Percentiles rank a stretch among this genome's conserved stretches.
These are phyloP conservation scores for Augochlora pura DNA, from an alignment of 1,140 invertebrate genomes.

Conservation along the genomic window DNA sequence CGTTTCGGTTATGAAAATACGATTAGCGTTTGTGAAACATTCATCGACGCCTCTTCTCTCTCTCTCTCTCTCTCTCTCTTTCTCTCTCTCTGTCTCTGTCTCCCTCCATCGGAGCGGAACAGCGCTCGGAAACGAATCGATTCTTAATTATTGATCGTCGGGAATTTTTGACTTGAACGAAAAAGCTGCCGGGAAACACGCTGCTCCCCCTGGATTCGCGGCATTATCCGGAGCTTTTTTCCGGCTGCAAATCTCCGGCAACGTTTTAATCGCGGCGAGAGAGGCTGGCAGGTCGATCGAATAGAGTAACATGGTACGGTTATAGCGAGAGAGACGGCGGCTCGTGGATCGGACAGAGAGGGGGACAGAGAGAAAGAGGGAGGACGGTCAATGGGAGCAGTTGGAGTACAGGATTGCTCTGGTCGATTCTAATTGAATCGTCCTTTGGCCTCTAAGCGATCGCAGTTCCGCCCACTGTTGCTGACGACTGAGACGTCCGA, in stretches of 20 bases:
- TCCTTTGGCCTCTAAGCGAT: constrained; percentile 70
- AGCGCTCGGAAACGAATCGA: constrained; percentile 3
- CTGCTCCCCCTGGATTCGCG: neutral
- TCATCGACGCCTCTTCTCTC: neutral
- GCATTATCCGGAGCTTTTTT: constrained; percentile 20
- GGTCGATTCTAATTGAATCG: constrained; percentile 72
- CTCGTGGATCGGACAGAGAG: neutral
- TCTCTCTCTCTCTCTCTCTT: no score
- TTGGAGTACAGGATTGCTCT: constrained; percentile 63
- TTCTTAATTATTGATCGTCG: neutral
- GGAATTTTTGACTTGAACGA: neutral
- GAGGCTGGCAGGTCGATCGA: constrained; percentile 46
- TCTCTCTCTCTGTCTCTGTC: no score
- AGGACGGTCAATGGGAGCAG: constrained; percentile 58
- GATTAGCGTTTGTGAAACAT: constrained; percentile 50
- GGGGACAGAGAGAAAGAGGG: neutral
- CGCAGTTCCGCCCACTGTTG: constrained; percentile 57
- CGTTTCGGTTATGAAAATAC: constrained; percentile 46
- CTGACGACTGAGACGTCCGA: constrained; percentile 60
- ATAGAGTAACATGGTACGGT: constrained; percentile 40
- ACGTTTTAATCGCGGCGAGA: constrained; percentile 55
- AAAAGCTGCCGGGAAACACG: neutral
- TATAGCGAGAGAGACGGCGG: neutral
- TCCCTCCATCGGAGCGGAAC: constrained; percentile 16
- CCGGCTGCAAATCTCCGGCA: constrained; percentile 23